phyloP scores from a whole-genome alignment of 2,888 invertebrate species.

The Ophonus ardosiacus region DNA sequence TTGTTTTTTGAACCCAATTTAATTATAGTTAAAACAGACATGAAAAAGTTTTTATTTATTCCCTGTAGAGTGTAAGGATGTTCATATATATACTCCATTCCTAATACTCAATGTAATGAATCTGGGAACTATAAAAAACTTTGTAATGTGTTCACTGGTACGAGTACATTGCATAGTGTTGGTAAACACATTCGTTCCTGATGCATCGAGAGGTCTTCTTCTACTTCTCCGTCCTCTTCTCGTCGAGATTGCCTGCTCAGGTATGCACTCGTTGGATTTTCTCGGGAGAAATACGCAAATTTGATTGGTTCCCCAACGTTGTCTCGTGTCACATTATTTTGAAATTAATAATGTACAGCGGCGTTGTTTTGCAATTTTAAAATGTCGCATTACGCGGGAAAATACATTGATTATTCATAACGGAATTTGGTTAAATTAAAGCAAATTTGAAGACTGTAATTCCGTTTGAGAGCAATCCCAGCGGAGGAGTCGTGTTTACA shows the following conservation, averaged over 20 bases:
- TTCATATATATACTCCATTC: slow-evolving; percentile 30
- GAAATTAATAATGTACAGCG: slow-evolving; percentile 58
- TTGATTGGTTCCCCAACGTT: slow-evolving; percentile 72
- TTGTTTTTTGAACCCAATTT: slow-evolving; percentile 37
- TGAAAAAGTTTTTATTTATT: slow-evolving; percentile 47
- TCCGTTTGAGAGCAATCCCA: slow-evolving; percentile 2
- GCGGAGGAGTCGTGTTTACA: not conserved
- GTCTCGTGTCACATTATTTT: slow-evolving; percentile 60
- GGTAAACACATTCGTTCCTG: not conserved
- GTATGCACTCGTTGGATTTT: slow-evolving; percentile 72
- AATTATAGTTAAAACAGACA: slow-evolving; percentile 49
- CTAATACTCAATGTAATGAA: slow-evolving; percentile 54
- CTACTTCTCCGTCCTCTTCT: too few species aligned
- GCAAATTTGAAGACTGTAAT: slow-evolving; percentile 54
- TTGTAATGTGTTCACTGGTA: slow-evolving; percentile 16
- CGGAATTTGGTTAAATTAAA: slow-evolving; percentile 56
- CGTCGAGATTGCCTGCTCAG: slow-evolving; percentile 70
- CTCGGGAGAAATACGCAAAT: slow-evolving; percentile 74
- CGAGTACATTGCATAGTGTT: not conserved
- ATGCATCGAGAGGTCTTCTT: too few species aligned
- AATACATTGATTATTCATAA: slow-evolving; percentile 56
- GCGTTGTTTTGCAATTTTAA: slow-evolving; percentile 57
- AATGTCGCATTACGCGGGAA: slow-evolving; percentile 36
- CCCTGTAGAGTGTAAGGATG: slow-evolving; percentile 34
- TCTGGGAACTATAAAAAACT: slow-evolving; percentile 46